Conservation (phyloP, 2,797 vertebrate genomes). For the Morus bassanus region DNA sequence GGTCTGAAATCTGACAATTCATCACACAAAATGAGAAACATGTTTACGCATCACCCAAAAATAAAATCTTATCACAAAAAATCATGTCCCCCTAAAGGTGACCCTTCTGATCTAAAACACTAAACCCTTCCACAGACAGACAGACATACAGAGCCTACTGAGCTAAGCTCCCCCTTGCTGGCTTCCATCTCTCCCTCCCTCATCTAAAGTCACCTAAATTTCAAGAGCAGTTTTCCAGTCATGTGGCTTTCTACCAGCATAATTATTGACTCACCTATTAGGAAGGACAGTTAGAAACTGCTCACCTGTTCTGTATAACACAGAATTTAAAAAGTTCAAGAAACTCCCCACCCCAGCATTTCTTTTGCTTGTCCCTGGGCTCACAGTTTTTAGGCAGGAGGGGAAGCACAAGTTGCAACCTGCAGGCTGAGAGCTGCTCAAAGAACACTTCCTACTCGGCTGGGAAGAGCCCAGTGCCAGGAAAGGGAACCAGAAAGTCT, state of each 20-base stretch:
- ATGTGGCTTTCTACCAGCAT: background rate
- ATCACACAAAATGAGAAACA: background rate
- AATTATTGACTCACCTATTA: background rate
- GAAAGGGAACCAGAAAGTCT: background rate
- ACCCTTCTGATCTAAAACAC: background rate
- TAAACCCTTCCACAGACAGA: background rate
- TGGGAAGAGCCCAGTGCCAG: background rate
- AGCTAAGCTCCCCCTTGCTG: background rate
- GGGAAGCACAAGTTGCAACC: background rate
- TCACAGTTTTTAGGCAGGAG: background rate
- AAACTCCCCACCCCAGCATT: background rate
- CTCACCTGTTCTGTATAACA: background rate
- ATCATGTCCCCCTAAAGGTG: accelerated
- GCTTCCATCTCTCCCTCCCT: background rate
- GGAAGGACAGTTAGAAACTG: background rate
- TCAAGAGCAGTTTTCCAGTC: background rate
- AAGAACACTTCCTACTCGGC: background rate
- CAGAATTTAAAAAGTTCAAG: background rate
- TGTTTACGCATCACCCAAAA: background rate
- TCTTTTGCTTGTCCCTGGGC: background rate
- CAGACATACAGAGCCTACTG: background rate
- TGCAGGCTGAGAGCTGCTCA: background rate
- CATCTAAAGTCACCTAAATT: background rate
- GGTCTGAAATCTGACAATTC: background rate
- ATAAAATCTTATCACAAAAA: background rate